Base-by-base conservation (phyloP, 2,113 vertebrate genomes). In the Halichoeres trimaculatus region DNA sequence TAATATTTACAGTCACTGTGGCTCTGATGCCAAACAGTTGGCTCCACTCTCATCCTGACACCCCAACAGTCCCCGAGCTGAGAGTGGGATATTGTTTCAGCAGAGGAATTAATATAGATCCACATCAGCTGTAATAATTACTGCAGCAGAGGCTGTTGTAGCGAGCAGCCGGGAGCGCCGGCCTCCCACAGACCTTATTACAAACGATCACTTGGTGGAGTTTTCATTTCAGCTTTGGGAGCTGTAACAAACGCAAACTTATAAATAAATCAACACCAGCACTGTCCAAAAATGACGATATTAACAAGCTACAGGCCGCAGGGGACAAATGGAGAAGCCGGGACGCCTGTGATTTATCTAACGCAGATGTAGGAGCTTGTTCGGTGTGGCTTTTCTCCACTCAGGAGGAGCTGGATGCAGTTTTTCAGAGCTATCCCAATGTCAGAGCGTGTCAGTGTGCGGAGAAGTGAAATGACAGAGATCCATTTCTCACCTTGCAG, bases 401-500 rank as follows among this genome's bases (percentile, higher is more conserved):
- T 45, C 9, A 17, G 23, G 17, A 30, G 20, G 34, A 55, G 24
- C 7, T 12, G 0, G 24, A 13, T 22, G 22, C 14, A 34, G 8
- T 19, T 17, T 11, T 14, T 48, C 55, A 64, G 13, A 34, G 58
- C 54, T 24, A 35, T 11, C 52, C 10, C 2, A 26, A 35, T 23
- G 56, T 38, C 1, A 19, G 3, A 47, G 19, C 1, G 45, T 53
- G 47, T 10, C 20, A 6, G 8, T 0, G 52, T 20, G 57, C 48
- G 50, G 73, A 67, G 58, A 35, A 11, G 22, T 16, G 41, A 35
- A 64, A 41, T 16, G 55, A 45, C 52, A 45, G 45, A 65, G 43
- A 66, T 26, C 19, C 2, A 22, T 40, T 53, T 63, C 62, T 64
- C 54, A 91, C 91, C 92, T 97, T 97, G 82, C 96, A 98, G 74